These are phyloP conservation scores for Macropodus opercularis DNA, from an alignment of 2,797 vertebrate species.

Conservation along the genomic window DNA sequence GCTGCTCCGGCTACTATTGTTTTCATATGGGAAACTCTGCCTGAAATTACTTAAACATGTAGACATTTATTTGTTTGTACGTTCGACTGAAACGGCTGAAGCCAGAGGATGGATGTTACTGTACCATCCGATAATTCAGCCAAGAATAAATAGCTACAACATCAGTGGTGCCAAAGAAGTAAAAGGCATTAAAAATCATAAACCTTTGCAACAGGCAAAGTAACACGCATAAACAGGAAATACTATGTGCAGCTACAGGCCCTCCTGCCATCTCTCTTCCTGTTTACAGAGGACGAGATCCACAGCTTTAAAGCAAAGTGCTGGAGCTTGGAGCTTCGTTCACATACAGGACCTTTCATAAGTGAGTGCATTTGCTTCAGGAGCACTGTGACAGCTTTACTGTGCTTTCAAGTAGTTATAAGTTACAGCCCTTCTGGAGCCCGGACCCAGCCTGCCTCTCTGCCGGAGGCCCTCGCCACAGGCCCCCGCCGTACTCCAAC, in stretches of 20 bases:
- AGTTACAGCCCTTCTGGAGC: conserved; percentile 74
- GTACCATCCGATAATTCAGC: too few species aligned
- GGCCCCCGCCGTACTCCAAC: conserved; percentile 55
- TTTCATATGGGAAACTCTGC: conserved; percentile 12
- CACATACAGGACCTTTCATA: conserved; percentile 16
- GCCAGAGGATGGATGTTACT: not conserved
- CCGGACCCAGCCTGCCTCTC: conserved; percentile 47
- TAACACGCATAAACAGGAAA: conserved; percentile 20
- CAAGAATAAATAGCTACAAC: too few species aligned
- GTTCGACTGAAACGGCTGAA: not conserved
- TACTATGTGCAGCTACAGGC: conserved; percentile 6
- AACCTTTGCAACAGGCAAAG: too few species aligned
- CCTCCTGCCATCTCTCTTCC: conserved; percentile 43
- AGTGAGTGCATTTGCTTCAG: conserved; percentile 57
- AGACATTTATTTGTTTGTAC: not conserved
- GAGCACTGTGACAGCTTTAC: conserved; percentile 78
- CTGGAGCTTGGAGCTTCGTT: not conserved
- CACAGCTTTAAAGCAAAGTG: conserved; percentile 27
- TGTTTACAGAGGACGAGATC: conserved; percentile 58
- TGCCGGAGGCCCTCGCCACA: conserved; percentile 46
- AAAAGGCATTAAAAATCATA: too few species aligned
- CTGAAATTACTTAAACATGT: conserved; percentile 4
- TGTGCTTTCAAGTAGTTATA: conserved; percentile 77
- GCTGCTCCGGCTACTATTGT: conserved; percentile 6
- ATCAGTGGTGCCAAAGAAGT: too few species aligned